phyloP scores from a whole-genome alignment of 2,113 vertebrate genomes.

The Ailuropoda melanoleuca region DNA sequence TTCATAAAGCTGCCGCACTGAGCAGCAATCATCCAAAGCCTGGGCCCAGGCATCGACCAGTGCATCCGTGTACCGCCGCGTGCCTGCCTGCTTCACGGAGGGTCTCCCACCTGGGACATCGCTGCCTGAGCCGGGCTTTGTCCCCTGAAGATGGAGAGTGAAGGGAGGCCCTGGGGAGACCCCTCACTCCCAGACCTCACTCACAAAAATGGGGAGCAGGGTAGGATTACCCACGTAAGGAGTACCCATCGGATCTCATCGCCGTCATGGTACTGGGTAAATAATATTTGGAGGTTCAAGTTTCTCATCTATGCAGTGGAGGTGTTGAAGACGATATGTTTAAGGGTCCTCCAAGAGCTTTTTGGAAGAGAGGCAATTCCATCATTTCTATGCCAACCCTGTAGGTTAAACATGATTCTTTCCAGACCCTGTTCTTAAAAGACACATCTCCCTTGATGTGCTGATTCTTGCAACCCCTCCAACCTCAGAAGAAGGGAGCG shows the following conservation, averaged over 20 bases:
- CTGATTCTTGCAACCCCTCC: not conserved
- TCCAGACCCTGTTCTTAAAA: conserved; percentile 50
- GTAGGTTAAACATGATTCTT: conserved; percentile 38
- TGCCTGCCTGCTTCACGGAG: not conserved
- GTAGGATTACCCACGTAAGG: not conserved
- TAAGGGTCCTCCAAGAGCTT: not conserved
- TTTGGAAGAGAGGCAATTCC: not conserved
- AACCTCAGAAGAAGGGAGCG: not conserved
- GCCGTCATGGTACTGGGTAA: not conserved
- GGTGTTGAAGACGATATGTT: conserved; percentile 18
- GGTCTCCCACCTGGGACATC: not conserved
- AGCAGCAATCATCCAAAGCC: conserved; percentile 23
- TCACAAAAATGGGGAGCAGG: not conserved
- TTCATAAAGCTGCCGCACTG: conserved; percentile 73
- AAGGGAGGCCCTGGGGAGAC: not conserved
- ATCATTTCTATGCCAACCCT: not conserved
- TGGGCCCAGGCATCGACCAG: not conserved
- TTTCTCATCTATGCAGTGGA: conserved; percentile 35
- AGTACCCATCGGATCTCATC: accelerated
- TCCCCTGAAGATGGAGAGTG: not conserved
- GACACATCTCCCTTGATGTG: not conserved
- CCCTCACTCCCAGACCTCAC: not conserved
- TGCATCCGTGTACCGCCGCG: accelerated
- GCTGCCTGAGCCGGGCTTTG: accelerated
- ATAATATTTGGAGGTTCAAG: not conserved